phyloP scores from a whole-genome alignment of 1,140 invertebrate genomes.

The Augochlora pura region DNA sequence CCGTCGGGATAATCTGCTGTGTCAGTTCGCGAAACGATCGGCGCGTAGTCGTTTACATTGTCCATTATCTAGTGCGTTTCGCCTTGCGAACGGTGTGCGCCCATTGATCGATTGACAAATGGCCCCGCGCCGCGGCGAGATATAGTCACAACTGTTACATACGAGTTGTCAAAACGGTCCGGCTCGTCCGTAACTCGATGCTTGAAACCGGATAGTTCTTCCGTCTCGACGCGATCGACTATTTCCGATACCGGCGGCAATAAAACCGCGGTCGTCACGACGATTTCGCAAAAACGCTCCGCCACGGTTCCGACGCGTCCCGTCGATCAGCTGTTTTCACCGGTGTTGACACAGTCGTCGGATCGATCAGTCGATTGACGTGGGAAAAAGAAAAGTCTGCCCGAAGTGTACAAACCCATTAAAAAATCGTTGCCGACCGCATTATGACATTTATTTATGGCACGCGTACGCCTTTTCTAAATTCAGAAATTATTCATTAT shows the following conservation, averaged over 20 bases:
- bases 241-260: slow-evolving; percentile 18
- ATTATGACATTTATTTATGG: no score
- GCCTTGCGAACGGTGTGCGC: background rate
- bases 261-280: background rate
- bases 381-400: no score
- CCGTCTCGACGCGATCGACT: slow-evolving; percentile 6
- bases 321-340: no score
- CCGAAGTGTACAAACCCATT: no score
- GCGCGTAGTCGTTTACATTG: slow-evolving; percentile 35
- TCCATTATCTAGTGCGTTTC: slow-evolving; percentile 35
- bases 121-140: slow-evolving; percentile 33
- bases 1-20: slow-evolving; percentile 53
- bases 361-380: no score
- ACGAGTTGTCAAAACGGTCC: slow-evolving; percentile 25
- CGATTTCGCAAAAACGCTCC: background rate
- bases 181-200: slow-evolving; percentile 19
- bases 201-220: slow-evolving; percentile 20
- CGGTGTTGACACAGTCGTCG: background rate
- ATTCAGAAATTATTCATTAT: no score
- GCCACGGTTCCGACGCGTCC: no score
- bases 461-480: no score
- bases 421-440: no score
- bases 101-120: slow-evolving; percentile 54
- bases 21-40: slow-evolving; percentile 43
- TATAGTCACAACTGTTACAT: slow-evolving; percentile 47